These are phyloP conservation scores for Cantharis lateralis DNA, from an alignment of 2,888 invertebrate genomes.

Conservation along the genomic window DNA sequence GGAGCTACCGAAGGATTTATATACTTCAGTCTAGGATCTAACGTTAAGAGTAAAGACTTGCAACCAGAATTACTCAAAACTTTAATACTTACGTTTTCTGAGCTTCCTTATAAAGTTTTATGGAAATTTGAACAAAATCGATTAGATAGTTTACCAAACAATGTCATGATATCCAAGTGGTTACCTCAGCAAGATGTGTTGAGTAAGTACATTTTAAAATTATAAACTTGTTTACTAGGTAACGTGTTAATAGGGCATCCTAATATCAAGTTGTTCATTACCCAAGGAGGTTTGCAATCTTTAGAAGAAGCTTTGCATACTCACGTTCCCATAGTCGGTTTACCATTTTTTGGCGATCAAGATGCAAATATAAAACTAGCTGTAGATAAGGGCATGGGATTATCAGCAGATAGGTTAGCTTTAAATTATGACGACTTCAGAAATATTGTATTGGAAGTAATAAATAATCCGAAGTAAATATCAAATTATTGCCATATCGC, in stretches of 20 bases:
- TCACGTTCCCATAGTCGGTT: not conserved
- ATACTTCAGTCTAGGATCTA: slow-evolving; percentile 9
- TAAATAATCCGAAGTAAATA: not conserved
- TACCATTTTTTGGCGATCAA: not conserved
- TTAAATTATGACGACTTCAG: not conserved
- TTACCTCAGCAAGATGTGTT: slow-evolving; percentile 50
- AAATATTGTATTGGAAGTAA: not conserved
- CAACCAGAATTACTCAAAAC: slow-evolving; percentile 41
- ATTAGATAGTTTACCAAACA: slow-evolving; percentile 45
- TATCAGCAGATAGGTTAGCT: not conserved
- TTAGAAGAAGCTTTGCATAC: not conserved
- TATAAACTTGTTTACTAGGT: not conserved
- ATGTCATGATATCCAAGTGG: slow-evolving; percentile 54
- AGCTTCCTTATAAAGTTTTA: slow-evolving; percentile 53
- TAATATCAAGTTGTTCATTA: not conserved
- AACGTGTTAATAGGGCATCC: not conserved
- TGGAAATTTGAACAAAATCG: slow-evolving; percentile 55
- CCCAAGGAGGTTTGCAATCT: slow-evolving; percentile 23
- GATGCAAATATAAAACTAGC: not conserved
- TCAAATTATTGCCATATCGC: too few relatives aligned
- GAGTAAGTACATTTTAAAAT: slow-evolving; percentile 36
- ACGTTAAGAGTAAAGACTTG: slow-evolving; percentile 1
- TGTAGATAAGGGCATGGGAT: not conserved
- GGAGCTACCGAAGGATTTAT: slow-evolving; percentile 32
- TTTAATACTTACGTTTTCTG: slow-evolving; percentile 48